These are phyloP conservation scores for Ptilorrhoa leucosticta DNA, from an alignment of 2,113 vertebrate genomes.

Conservation along the genomic window DNA sequence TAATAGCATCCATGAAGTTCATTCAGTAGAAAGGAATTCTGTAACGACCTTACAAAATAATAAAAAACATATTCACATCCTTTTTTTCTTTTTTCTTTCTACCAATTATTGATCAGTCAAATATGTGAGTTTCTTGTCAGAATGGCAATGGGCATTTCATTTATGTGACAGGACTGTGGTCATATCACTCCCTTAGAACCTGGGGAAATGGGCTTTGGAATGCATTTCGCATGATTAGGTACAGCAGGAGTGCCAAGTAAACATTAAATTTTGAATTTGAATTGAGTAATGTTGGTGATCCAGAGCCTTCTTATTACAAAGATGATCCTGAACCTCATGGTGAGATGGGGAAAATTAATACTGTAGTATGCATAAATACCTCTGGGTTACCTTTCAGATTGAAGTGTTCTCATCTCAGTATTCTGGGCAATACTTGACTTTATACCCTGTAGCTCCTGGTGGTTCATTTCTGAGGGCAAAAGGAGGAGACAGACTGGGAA, in stretches of 20 bases:
- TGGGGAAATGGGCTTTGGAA: conserved; percentile 10
- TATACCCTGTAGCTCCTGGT: not conserved
- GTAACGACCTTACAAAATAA: not conserved
- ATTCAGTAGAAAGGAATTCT: not conserved
- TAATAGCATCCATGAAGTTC: not conserved
- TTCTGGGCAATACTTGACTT: not conserved
- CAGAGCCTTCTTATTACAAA: not conserved
- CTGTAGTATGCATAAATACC: not conserved
- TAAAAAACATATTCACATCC: not conserved
- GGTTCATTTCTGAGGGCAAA: not conserved
- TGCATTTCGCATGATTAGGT: not conserved
- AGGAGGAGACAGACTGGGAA: not conserved
- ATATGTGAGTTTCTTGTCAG: not conserved
- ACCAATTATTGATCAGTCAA: not conserved
- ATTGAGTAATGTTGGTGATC: not conserved
- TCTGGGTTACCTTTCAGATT: not conserved
- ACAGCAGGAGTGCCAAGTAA: not conserved
- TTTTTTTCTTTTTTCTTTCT: not conserved
- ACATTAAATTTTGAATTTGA: not conserved
- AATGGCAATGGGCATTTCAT: not conserved
- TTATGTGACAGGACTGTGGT: not conserved
- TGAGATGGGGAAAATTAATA: not conserved
- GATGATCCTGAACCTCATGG: not conserved
- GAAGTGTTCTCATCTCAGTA: not conserved
- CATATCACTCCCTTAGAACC: not conserved